phyloP scores from a whole-genome alignment of 2,797 vertebrate species.

The Varecia variegata region DNA sequence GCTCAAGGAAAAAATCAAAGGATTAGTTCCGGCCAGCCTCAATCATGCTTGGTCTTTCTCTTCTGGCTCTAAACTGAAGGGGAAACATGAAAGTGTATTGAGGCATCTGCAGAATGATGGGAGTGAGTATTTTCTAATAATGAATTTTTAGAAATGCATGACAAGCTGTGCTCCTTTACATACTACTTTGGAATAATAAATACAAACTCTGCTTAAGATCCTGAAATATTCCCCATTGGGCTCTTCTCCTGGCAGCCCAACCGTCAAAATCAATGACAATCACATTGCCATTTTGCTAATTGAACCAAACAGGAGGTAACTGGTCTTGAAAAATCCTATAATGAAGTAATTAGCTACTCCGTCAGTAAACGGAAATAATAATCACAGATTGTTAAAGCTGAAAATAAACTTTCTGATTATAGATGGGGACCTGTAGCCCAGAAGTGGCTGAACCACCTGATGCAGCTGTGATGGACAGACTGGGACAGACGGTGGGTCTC shows the following conservation, averaged over 20 bases:
- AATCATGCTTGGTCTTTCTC: slow-evolving; percentile 56
- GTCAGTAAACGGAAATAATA: slow-evolving; percentile 79
- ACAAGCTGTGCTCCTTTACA: slow-evolving; percentile 61
- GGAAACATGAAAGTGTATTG: slow-evolving; percentile 70
- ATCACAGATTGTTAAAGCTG: slow-evolving; percentile 63
- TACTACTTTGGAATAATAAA: slow-evolving; percentile 68
- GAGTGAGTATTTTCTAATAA: slow-evolving; percentile 68
- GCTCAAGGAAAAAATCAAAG: slow-evolving; percentile 67
- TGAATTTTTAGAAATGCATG: slow-evolving; percentile 74
- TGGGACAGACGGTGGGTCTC: not conserved
- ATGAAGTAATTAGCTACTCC: slow-evolving; percentile 81
- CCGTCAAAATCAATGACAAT: slow-evolving; percentile 69
- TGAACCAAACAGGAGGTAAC: slow-evolving; percentile 75
- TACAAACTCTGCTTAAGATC: slow-evolving; percentile 72
- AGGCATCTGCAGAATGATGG: slow-evolving; percentile 66
- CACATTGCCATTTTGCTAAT: slow-evolving; percentile 74
- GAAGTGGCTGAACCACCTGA: not conserved
- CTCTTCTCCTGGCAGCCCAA: slow-evolving; percentile 60
- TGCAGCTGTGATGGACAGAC: not conserved
- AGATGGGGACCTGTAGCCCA: not conserved
- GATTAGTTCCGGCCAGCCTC: slow-evolving; percentile 49
- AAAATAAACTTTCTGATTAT: slow-evolving; percentile 68
- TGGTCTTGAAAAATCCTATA: slow-evolving; percentile 81
- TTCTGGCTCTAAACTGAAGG: slow-evolving; percentile 60
- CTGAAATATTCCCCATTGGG: slow-evolving; percentile 27